These are phyloP conservation scores for Caenorhabditis imperialis DNA, from an alignment of 2,888 invertebrate genomes.

Conservation along the genomic window DNA sequence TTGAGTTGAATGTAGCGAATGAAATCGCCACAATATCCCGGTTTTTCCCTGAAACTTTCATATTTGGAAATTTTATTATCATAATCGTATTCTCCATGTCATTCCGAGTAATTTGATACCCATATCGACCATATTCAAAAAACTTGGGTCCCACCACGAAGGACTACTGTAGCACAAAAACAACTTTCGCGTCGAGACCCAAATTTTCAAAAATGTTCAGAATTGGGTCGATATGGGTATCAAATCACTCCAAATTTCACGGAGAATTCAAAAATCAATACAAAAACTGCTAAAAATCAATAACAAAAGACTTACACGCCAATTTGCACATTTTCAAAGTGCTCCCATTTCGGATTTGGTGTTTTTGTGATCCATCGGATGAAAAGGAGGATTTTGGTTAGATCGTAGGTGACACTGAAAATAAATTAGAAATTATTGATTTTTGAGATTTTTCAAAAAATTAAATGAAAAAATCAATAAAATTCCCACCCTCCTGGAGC, in stretches of 20 bases:
- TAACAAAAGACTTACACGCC: constrained; percentile 16
- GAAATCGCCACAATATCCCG: constrained; percentile 11
- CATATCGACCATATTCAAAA: too few relatives aligned
- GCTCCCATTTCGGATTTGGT: constrained; percentile 14
- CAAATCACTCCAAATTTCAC: too few relatives aligned
- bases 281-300: too few relatives aligned
- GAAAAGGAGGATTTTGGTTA: not conserved
- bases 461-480: not conserved
- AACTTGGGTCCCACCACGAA: too few relatives aligned
- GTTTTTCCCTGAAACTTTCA: not conserved
- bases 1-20: not conserved
- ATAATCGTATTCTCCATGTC: too few relatives aligned
- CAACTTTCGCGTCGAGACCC: too few relatives aligned
- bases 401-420: not conserved
- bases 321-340: constrained; percentile 4
- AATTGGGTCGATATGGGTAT: too few relatives aligned
- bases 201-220: too few relatives aligned
- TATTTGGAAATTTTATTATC: constrained; percentile 12
- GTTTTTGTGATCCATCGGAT: constrained; percentile 5
- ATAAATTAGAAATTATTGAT: not conserved
- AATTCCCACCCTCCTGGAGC: not conserved
- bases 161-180: too few relatives aligned
- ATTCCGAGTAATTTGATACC: too few relatives aligned
- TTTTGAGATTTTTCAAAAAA: not conserved
- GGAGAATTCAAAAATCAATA: too few relatives aligned